Evolutionary conservation across 2,888 invertebrate genomes (phyloP).

Genomic region (Ptychoptera contaminata): DNA sequence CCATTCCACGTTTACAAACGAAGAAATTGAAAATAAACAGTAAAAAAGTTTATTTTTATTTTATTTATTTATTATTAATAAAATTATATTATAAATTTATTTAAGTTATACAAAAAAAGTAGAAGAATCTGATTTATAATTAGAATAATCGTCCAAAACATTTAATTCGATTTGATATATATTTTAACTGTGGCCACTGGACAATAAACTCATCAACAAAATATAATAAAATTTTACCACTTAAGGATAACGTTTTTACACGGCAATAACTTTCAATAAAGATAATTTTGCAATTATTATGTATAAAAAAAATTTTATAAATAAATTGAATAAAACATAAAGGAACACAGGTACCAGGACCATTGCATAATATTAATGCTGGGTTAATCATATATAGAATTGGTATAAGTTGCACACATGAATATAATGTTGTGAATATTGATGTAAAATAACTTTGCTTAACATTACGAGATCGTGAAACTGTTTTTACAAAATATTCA

Average conservation of each 20-base stretch:
- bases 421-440: slow-evolving; percentile 57
- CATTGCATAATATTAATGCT: slow-evolving; percentile 77
- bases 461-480: slow-evolving; percentile 77
- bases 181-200: slow-evolving; percentile 74
- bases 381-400: slow-evolving; percentile 54
- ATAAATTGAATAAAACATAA: slow-evolving; percentile 66
- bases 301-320: slow-evolving; percentile 49
- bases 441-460: slow-evolving; percentile 72
- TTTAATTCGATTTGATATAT: slow-evolving; percentile 44
- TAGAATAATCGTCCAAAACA: slow-evolving; percentile 63
- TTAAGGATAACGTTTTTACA: slow-evolving; percentile 74
- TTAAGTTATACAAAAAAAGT: no score
- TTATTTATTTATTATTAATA: no score
- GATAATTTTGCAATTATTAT: slow-evolving; percentile 52
- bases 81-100: no score
- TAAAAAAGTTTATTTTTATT: no score
- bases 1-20: no score
- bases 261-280: slow-evolving; percentile 94
- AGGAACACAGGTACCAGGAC: slow-evolving; percentile 94
- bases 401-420: slow-evolving; percentile 52
- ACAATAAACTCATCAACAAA: slow-evolving; percentile 78
- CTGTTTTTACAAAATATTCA: slow-evolving; percentile 31
- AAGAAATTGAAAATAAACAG: no score
- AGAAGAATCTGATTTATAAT: no score
- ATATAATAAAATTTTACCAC: slow-evolving; percentile 71